A percentile compares a stretch with the other conserved stretches of the same genome.
Conservation (phyloP, 2,888 invertebrate genomes). For the Operophtera brumata region DNA sequence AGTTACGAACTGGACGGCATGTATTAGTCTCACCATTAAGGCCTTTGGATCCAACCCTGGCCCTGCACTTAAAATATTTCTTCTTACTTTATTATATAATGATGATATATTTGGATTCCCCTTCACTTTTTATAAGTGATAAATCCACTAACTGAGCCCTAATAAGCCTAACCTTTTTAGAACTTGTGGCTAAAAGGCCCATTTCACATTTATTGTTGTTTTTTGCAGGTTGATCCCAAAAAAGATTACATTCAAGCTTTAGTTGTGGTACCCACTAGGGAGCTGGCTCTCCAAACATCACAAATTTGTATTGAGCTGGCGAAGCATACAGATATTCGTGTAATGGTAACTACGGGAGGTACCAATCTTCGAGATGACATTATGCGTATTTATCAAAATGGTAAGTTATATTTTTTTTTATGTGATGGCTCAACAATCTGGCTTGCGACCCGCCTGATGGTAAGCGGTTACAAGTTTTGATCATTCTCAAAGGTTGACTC, state of each 20-base stretch:
- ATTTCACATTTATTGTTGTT: constrained; percentile 3
- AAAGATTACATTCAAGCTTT: constrained; percentile 98
- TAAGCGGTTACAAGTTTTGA: too few relatives aligned
- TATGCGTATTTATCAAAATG: constrained; percentile 99
- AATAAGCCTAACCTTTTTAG: neutral
- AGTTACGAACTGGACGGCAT: too few relatives aligned
- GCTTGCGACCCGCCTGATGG: too few relatives aligned
- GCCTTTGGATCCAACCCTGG: too few relatives aligned
- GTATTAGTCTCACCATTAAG: too few relatives aligned
- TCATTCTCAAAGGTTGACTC: neutral
- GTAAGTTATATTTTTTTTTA: constrained; percentile 75
- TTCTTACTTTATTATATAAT: constrained; percentile 24
- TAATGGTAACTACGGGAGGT: constrained; percentile 99
- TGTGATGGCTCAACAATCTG: too few relatives aligned
- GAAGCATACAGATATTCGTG: constrained; percentile 97
- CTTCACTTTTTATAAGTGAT: constrained; percentile 77
- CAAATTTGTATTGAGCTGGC: constrained; percentile 99
- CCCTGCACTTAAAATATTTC: neutral
- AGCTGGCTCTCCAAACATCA: constrained; percentile 99
- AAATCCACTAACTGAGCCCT: constrained; percentile 39
- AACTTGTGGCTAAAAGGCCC: neutral
- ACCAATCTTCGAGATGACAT: constrained; percentile 99
- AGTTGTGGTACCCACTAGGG: constrained; percentile 99
- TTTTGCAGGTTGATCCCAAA: constrained; percentile 85
- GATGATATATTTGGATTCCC: constrained; percentile 78